phyloP scores from a whole-genome alignment of 2,888 invertebrate species.

The Pterostichus madidus region DNA sequence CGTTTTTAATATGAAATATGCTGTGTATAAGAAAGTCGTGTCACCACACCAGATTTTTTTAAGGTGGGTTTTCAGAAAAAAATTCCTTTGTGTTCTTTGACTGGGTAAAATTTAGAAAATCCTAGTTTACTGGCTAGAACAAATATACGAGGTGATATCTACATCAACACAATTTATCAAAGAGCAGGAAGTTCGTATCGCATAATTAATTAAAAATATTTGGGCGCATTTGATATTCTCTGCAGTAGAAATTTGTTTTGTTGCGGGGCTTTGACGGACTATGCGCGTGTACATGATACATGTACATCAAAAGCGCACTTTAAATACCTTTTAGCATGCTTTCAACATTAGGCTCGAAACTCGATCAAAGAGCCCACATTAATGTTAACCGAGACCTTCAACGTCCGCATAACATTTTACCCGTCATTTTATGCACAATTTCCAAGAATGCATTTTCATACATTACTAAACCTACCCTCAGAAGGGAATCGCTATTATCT shows the following conservation, averaged over 20 bases:
- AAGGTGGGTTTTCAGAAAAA: no score
- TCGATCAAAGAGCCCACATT: conserved; percentile 38
- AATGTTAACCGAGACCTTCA: conserved; percentile 28
- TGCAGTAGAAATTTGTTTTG: neutral
- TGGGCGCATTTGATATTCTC: conserved; percentile 9
- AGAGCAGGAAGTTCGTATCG: no score
- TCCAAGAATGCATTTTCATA: neutral
- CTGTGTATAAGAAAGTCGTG: no score
- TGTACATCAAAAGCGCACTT: conserved; percentile 49
- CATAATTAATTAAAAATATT: no score
- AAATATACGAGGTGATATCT: no score
- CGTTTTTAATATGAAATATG: no score
- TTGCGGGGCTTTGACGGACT: neutral
- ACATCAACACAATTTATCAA: no score
- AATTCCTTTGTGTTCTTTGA: no score
- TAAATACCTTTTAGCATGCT: conserved; percentile 43
- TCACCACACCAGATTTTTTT: no score
- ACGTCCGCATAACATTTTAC: neutral
- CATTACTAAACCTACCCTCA: neutral
- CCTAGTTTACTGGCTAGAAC: no score
- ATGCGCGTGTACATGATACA: neutral
- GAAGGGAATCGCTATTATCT: no score
- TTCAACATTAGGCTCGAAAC: neutral
- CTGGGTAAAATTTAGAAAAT: no score
- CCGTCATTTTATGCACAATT: neutral